Evolutionary conservation across 1,140 invertebrate genomes (phyloP).

Genomic region (Paralvinella palmiformis): DNA sequence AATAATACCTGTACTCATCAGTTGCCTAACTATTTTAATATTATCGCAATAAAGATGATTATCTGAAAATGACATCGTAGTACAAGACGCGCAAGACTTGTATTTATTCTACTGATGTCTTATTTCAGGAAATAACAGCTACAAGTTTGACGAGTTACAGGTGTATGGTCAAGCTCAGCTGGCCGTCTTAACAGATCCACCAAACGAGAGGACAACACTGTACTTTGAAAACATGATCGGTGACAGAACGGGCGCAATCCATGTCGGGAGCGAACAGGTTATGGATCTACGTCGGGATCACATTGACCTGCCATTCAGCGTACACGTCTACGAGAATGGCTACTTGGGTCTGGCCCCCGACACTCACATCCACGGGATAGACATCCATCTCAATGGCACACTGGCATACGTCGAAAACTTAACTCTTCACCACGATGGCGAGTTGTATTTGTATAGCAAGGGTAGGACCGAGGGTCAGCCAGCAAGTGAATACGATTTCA

Average conservation of each 20-base stretch:
- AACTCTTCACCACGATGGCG: constrained; percentile 33
- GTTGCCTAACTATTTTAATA: no score
- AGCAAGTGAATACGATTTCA: constrained; percentile 27
- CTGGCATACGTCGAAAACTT: constrained; percentile 31
- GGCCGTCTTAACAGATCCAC: constrained; percentile 30
- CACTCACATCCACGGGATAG: constrained; percentile 30
- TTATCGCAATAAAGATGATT: no score
- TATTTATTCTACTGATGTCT: no score
- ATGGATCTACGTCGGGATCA: constrained; percentile 29
- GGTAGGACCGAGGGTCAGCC: constrained; percentile 23
- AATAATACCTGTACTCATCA: no score
- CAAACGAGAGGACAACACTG: constrained; percentile 22
- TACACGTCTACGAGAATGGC: constrained; percentile 33
- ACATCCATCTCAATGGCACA: constrained; percentile 36
- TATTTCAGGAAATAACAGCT: no score
- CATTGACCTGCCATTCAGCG: constrained; percentile 36
- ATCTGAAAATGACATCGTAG: no score
- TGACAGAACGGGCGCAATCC: constrained; percentile 33
- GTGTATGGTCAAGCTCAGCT: constrained; percentile 36
- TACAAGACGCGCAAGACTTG: no score
- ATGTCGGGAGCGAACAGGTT: constrained; percentile 28
- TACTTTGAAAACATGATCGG: constrained; percentile 38
- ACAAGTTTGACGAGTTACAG: constrained; percentile 34
- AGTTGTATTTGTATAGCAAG: constrained; percentile 28
- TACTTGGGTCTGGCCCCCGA: constrained; percentile 32